A percentile compares a stretch with the other conserved stretches of the same genome.
Conservation (phyloP, 1,140 invertebrate species). For the Apis laboriosa region DNA sequence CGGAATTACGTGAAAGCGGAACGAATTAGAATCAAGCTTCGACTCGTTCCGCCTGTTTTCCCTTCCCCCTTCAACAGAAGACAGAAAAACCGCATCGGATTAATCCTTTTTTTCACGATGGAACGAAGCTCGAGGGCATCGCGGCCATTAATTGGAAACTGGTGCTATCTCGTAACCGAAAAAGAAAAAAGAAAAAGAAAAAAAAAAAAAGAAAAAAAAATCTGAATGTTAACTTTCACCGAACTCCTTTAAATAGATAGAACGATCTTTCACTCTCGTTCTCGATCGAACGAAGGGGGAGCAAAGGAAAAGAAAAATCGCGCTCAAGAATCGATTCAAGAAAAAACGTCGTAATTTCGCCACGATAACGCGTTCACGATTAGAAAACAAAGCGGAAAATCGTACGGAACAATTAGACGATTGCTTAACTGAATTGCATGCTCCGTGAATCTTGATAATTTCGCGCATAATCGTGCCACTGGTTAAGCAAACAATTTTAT, state of each 20-base stretch:
- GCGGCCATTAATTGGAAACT: conserved; percentile 33
- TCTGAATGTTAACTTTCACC: conserved; percentile 1
- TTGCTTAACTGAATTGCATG: conserved; percentile 31
- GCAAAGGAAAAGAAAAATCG: too few species aligned
- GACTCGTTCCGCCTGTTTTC: conserved; percentile 21
- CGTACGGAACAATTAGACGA: conserved; percentile 7
- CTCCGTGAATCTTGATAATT: conserved; percentile 25
- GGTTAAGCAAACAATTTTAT: conserved; percentile 38
- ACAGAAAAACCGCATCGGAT: conserved; percentile 10
- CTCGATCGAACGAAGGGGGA: not conserved
- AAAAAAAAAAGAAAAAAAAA: not conserved
- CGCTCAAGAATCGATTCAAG: not conserved
- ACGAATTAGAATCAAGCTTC: conserved; percentile 41
- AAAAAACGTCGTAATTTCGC: not conserved
- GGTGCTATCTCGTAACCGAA: conserved; percentile 7
- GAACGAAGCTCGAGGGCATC: conserved; percentile 45
- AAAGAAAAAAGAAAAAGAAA: not conserved
- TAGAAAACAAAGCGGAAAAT: conserved; percentile 24
- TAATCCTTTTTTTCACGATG: not conserved
- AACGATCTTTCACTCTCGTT: conserved; percentile 17
- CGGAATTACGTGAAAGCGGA: conserved; percentile 47
- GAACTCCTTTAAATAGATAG: conserved; percentile 14
- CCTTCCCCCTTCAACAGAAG: not conserved
- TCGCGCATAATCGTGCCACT: conserved; percentile 21
- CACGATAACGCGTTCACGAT: not conserved